Percentiles rank a stretch among this genome's conserved stretches.
These are phyloP conservation scores for Graptemys geographica DNA, from an alignment of 2,797 vertebrate species.

Conservation along the genomic window DNA sequence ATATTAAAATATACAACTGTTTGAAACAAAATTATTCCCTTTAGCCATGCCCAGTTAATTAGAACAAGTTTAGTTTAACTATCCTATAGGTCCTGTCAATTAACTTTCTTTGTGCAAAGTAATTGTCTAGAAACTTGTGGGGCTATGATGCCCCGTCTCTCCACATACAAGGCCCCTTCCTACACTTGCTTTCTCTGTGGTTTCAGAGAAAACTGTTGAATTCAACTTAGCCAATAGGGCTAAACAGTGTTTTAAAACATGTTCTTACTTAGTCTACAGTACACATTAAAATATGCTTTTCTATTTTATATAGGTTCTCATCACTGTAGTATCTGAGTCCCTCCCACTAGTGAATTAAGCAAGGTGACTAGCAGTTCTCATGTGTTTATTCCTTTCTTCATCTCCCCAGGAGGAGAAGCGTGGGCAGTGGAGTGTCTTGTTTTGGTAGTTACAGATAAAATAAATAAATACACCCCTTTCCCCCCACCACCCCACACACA, in stretches of 20 bases:
- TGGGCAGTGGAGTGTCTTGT: background rate
- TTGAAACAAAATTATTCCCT: accelerated
- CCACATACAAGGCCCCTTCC: background rate
- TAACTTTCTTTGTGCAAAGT: background rate
- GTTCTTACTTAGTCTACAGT: background rate
- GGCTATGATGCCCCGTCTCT: accelerated
- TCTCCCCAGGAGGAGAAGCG: background rate
- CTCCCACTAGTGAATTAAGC: background rate
- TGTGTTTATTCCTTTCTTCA: background rate
- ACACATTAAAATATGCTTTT: background rate
- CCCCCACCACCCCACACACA: no score
- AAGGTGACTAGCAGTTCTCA: background rate
- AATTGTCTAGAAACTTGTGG: background rate
- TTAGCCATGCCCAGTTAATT: background rate
- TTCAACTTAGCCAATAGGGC: background rate
- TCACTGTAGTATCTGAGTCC: background rate
- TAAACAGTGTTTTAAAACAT: background rate
- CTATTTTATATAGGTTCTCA: background rate
- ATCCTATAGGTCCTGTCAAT: accelerated
- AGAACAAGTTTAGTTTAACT: accelerated
- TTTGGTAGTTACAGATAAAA: no score
- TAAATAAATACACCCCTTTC: no score
- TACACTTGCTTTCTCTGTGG: accelerated
- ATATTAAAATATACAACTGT: accelerated
- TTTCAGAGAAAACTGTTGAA: background rate